Conservation (phyloP, 1,140 invertebrate species). For the Aphaenogaster floridana region DNA sequence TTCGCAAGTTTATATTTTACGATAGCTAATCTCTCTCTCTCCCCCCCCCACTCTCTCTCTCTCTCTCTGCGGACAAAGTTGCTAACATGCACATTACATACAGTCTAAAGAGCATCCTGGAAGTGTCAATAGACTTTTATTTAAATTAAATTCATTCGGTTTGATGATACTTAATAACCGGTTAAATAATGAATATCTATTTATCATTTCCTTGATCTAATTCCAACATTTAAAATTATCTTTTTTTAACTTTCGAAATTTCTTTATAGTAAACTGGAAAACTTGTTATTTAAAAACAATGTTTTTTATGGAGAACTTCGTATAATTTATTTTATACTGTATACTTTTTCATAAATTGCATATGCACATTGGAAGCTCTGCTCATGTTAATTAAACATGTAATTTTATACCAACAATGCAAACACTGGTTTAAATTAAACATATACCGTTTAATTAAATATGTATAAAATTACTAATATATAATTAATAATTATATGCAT, state of each 20-base stretch:
- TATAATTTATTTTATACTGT: neutral
- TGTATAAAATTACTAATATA: slow-evolving; percentile 51
- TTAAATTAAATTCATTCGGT: neutral
- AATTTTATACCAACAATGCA: slow-evolving; percentile 53
- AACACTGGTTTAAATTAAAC: slow-evolving; percentile 48
- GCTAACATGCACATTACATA: neutral
- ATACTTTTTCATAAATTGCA: neutral
- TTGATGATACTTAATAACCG: slow-evolving; percentile 15
- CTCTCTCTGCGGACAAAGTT: neutral
- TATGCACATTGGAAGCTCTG: neutral
- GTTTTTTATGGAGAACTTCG: neutral
- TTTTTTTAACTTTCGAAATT: neutral
- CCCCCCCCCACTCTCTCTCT: no score
- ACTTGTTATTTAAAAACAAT: neutral
- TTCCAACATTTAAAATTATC: neutral
- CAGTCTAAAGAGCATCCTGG: neutral
- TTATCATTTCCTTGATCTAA: neutral
- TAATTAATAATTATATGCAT: slow-evolving; percentile 40
- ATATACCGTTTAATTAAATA: slow-evolving; percentile 58
- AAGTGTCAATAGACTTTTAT: neutral
- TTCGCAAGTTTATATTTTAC: neutral
- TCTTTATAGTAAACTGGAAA: neutral
- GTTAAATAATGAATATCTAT: slow-evolving; percentile 11
- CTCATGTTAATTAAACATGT: slow-evolving; percentile 51
- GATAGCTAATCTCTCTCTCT: neutral